These are phyloP conservation scores for Ommatoiulus sabulosus DNA, from an alignment of 2,888 invertebrate species.

Conservation along the genomic window DNA sequence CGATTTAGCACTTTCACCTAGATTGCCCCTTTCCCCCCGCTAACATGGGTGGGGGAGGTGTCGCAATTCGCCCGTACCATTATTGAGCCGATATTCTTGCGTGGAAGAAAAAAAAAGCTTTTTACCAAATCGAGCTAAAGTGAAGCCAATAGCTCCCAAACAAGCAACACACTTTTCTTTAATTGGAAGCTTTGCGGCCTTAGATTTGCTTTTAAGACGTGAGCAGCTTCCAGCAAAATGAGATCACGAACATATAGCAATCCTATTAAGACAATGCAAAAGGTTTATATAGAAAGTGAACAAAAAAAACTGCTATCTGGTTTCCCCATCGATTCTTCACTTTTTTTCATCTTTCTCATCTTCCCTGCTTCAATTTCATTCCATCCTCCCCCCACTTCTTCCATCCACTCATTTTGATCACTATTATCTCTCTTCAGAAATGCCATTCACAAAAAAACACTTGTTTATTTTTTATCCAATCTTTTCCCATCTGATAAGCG, in stretches of 20 bases:
- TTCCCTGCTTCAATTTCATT: constrained; percentile 43
- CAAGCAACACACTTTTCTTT: constrained; percentile 43
- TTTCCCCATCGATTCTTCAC: constrained; percentile 43
- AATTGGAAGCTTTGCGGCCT: constrained; percentile 43
- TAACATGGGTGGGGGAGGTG: not conserved
- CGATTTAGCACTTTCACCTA: constrained; percentile 43
- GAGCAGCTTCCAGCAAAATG: constrained; percentile 40
- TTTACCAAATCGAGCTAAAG: constrained; percentile 43
- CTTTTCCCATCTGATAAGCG: constrained; percentile 53
- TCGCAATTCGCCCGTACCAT: constrained; percentile 31
- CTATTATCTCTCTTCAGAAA: constrained; percentile 49
- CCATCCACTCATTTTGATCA: constrained; percentile 43
- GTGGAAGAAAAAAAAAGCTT: constrained; percentile 29
- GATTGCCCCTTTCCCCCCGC: constrained; percentile 1
- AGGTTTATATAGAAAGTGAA: constrained; percentile 19
- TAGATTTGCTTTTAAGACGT: constrained; percentile 43
- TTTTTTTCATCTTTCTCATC: constrained; percentile 41
- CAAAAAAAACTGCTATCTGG: constrained; percentile 39
- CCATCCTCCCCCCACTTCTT: not conserved
- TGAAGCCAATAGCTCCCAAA: constrained; percentile 43
- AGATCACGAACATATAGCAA: constrained; percentile 40
- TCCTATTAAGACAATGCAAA: constrained; percentile 43
- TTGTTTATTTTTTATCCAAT: constrained; percentile 52
- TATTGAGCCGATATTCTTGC: constrained; percentile 36
- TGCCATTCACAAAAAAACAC: constrained; percentile 50